Evolutionary conservation across 2,888 invertebrate species (phyloP).

Genomic region (Notodonta ziczac): DNA sequence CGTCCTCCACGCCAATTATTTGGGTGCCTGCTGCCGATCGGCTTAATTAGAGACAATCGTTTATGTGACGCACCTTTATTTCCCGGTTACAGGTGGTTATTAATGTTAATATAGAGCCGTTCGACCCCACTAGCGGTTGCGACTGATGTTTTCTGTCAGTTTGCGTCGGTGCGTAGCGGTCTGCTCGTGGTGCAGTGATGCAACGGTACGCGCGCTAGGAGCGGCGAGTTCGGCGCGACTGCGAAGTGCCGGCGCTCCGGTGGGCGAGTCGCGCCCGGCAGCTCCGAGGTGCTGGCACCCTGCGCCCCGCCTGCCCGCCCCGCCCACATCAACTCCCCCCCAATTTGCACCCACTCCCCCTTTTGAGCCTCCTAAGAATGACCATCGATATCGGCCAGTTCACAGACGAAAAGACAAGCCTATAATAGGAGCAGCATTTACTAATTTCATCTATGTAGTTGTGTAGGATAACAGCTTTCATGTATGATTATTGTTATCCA

Average conservation of each 20-base stretch:
- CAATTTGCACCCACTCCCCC: constrained; percentile 63
- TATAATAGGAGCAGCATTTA: neutral
- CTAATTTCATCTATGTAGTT: neutral
- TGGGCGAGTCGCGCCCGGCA: constrained; percentile 67
- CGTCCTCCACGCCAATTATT: constrained; percentile 80
- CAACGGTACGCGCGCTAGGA: constrained; percentile 61
- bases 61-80: constrained; percentile 64
- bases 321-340: constrained; percentile 65
- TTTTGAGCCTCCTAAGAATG: constrained; percentile 28
- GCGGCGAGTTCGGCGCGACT: constrained; percentile 73
- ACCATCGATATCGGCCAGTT: constrained; percentile 9
- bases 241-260: constrained; percentile 57
- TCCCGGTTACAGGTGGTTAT: constrained; percentile 56
- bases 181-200: constrained; percentile 40
- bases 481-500: neutral
- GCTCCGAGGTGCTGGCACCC: constrained; percentile 69
- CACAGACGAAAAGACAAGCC: no score
- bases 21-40: constrained; percentile 68
- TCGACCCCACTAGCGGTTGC: constrained; percentile 11
- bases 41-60: constrained; percentile 63
- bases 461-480: neutral
- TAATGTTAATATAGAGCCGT: constrained; percentile 23
- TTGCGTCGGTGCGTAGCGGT: constrained; percentile 24
- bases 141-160: neutral
- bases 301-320: constrained; percentile 75